Percentiles rank a stretch among this genome's conserved stretches.
Conservation (phyloP, 2,797 vertebrate species). For the Myripristis murdjan region DNA sequence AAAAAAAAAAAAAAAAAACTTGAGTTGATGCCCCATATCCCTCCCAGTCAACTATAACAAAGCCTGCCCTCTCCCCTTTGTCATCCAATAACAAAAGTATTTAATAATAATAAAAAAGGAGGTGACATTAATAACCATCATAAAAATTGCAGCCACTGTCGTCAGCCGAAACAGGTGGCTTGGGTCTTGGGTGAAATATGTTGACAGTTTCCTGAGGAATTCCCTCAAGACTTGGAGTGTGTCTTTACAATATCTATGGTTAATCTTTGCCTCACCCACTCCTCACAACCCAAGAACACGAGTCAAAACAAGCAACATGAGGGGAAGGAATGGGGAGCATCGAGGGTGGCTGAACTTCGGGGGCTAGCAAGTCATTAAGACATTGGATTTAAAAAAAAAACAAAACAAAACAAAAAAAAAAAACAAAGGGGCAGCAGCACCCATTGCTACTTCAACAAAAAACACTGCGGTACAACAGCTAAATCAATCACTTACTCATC, state of each 20-base stretch:
- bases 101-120: constrained; percentile 57
- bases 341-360: constrained; percentile 36
- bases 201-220: constrained; percentile 74
- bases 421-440: constrained; percentile 54
- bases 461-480: constrained; percentile 68
- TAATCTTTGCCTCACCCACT: constrained; percentile 58
- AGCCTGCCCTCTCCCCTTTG: constrained; percentile 49
- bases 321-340: constrained; percentile 21
- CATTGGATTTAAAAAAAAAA: constrained; percentile 46
- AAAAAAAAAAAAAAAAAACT: constrained; percentile 62
- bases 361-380: constrained; percentile 57
- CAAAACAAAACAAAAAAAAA: constrained; percentile 60
- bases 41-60: constrained; percentile 37
- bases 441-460: constrained; percentile 59
- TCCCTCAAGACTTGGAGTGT: constrained; percentile 72
- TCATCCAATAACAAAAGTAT: constrained; percentile 67
- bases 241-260: constrained; percentile 64
- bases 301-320: constrained; percentile 42
- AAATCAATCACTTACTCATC: constrained; percentile 69
- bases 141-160: constrained; percentile 77
- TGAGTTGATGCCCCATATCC: constrained; percentile 49
- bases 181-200: constrained; percentile 74
- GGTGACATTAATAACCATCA: constrained; percentile 76
- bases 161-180: constrained; percentile 70
- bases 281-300: constrained; percentile 39